These are phyloP conservation scores for Pyrgilauda ruficollis DNA, from an alignment of 2,113 vertebrate genomes.

Conservation along the genomic window DNA sequence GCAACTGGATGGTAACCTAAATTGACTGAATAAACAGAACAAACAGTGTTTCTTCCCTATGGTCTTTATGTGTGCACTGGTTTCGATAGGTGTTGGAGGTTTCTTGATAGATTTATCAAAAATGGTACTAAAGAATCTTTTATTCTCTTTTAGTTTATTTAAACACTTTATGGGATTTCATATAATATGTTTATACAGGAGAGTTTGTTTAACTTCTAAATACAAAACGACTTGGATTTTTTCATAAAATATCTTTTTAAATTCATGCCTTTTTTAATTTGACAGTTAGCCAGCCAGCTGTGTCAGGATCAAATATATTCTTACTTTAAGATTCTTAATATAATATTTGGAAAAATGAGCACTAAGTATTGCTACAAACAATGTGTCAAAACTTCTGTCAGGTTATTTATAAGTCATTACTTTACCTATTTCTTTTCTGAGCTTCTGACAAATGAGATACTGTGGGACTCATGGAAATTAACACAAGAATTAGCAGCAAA, in stretches of 20 bases:
- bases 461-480: neutral
- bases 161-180: neutral
- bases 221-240: neutral
- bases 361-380: neutral
- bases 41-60: neutral
- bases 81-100: rapidly evolving
- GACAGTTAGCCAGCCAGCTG: neutral
- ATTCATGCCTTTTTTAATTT: neutral
- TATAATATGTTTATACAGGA: neutral
- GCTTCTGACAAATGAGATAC: neutral
- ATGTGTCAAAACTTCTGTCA: neutral
- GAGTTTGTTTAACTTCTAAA: neutral
- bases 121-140: neutral
- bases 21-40: neutral
- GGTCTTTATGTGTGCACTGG: neutral
- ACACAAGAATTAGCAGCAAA: neutral
- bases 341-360: neutral
- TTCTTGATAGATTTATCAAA: neutral
- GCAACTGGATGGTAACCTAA: neutral
- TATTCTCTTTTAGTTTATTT: neutral
- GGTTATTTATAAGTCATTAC: neutral
- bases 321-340: neutral
- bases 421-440: neutral
- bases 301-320: neutral
- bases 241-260: neutral